Evolutionary conservation across 2,113 vertebrate genomes (phyloP).

Genomic region (Gymnobelideus leadbeateri): DNA sequence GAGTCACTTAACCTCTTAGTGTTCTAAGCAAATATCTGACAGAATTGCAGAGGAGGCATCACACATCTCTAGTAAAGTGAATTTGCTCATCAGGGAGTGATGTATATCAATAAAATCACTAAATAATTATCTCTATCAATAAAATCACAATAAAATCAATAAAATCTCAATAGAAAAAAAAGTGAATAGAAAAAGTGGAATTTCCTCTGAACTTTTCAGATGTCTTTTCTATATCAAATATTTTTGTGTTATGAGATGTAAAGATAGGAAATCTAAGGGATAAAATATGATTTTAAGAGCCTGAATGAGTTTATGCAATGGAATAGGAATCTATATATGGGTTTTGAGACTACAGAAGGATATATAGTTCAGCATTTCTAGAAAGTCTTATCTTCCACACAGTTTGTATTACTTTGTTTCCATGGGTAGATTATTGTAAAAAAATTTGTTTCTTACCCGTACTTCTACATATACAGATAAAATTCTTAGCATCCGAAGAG

Average conservation of each 20-base stretch:
- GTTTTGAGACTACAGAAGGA: neutral
- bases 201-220: constrained; percentile 18
- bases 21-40: neutral
- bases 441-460: constrained; percentile 90
- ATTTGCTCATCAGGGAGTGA: neutral
- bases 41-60: neutral
- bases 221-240: constrained; percentile 10
- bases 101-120: neutral
- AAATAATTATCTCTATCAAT: no score
- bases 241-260: constrained; percentile 16
- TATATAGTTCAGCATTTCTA: neutral
- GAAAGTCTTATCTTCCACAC: neutral
- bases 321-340: neutral
- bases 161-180: neutral
- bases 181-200: neutral
- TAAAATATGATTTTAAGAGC: neutral
- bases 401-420: neutral
- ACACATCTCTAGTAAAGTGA: neutral
- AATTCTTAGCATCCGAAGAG: constrained; percentile 94
- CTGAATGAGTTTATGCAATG: neutral
- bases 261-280: neutral
- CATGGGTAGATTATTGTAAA: neutral
- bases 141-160: no score
- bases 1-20: neutral
- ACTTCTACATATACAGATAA: constrained; percentile 98